phyloP scores from a whole-genome alignment of 2,797 vertebrate genomes.

The Sebastes paucispinis region DNA sequence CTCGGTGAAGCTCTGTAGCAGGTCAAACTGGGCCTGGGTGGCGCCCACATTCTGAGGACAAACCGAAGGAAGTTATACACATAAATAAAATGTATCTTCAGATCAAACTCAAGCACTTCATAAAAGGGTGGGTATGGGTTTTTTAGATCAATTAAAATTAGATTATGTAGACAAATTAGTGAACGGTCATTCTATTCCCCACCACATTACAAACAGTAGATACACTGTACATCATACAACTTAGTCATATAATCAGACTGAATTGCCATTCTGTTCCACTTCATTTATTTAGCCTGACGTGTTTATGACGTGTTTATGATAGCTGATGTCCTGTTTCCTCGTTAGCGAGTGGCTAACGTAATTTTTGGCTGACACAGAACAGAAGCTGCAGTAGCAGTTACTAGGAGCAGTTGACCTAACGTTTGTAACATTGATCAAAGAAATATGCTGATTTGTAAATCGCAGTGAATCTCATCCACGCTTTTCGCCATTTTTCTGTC shows the following conservation, averaged over 20 bases:
- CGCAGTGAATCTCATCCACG: background rate
- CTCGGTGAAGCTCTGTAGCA: conserved; percentile 83
- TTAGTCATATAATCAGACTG: background rate
- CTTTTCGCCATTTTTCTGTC: background rate
- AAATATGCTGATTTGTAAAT: background rate
- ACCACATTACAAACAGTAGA: background rate
- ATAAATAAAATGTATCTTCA: conserved; percentile 47
- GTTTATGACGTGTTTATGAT: background rate
- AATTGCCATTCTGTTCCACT: background rate
- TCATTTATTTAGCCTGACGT: background rate
- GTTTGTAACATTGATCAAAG: background rate
- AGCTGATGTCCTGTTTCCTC: background rate
- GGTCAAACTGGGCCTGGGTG: conserved; percentile 84
- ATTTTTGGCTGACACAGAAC: background rate
- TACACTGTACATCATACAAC: background rate
- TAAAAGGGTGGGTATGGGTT: background rate
- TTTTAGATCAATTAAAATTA: background rate
- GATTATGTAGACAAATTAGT: background rate
- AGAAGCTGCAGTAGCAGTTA: background rate
- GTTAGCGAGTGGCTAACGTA: background rate
- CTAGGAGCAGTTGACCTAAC: background rate
- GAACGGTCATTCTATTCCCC: background rate
- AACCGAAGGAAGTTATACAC: conserved; percentile 53
- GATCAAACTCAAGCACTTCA: conserved; percentile 12
- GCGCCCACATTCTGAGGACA: conserved; percentile 72